These are phyloP conservation scores for Cercopithecus mona DNA, from an alignment of 2,113 vertebrate species.

Conservation along the genomic window DNA sequence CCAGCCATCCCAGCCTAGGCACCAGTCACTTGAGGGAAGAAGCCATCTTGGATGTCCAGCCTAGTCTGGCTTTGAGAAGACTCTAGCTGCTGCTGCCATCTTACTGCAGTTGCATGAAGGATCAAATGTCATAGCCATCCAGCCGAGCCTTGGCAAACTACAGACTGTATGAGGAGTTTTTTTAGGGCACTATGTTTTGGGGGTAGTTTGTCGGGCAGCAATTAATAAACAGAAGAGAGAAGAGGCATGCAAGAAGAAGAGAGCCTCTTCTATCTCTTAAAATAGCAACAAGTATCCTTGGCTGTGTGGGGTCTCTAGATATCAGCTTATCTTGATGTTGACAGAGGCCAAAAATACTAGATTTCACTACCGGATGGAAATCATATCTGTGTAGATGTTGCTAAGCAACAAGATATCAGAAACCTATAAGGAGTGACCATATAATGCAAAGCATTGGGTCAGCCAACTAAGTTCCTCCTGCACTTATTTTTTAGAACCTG, in stretches of 20 bases:
- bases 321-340: constrained; percentile 33
- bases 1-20: neutral
- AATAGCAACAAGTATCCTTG: neutral
- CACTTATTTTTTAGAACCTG: neutral
- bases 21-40: neutral
- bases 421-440: neutral
- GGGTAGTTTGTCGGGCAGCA: neutral
- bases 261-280: neutral
- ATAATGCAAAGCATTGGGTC: neutral
- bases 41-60: neutral
- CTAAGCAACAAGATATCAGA: constrained; percentile 60
- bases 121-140: neutral
- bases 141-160: neutral
- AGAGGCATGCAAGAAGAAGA: neutral
- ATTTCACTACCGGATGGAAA: constrained; percentile 55
- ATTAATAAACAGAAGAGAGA: neutral
- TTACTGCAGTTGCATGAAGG: neutral
- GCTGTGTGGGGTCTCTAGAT: neutral
- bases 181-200: neutral
- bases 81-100: neutral
- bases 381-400: constrained; percentile 55
- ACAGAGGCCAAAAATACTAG: constrained; percentile 28
- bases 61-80: neutral
- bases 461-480: constrained; percentile 8
- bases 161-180: neutral